Evolutionary conservation across 1,140 invertebrate species (phyloP), one percentile per base, ranked within the genome.

Genomic region (Anadara kagoshimensis): DNA sequence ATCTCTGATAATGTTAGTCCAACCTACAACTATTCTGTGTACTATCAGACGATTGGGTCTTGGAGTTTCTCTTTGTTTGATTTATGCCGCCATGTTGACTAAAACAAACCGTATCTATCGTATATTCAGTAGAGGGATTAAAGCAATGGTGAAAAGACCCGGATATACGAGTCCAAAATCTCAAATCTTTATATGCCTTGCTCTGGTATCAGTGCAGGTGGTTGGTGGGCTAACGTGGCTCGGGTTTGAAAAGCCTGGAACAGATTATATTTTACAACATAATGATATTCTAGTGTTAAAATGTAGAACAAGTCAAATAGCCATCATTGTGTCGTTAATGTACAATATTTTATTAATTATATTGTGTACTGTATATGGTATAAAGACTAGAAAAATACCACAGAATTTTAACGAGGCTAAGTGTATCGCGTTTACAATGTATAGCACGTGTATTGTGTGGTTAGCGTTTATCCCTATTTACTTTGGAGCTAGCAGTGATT

Each of bases 381-480:
- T 95, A 75, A 94, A 94, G 86, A 94, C 94, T 11, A 92, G 96
- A 67, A 97, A 97, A 90, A 97, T 97, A 73, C 96, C 96, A 0
- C 96, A 97, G 90, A 95, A 95, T n/a, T 98, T 97, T 89, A 98
- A 98, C 88, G 96, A 98, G 89, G 96, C 95, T 76, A 97, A 98
- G 49, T 93, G 93, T 90, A 97, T 98, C 83, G 96, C 96, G 61
- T 97, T 98, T 89, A 97, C 96, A 11, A 98, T 98, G 96, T 98
- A 98, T 89, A 97, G 96, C 44, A 94, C 93, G 0, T 93, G 93
- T 79, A 92, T 94, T 45, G 90, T 94, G 3, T 94, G 94, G 94
- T 82, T 94, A 45, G 93, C 93, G 2, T 95, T 94, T 82, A 91
- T 94, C 26, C 93, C 94, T 0, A 91, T 95, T 5, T 95, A 94